phyloP scores from a whole-genome alignment of 2,888 invertebrate species.

The Trachelus iudaicus region DNA sequence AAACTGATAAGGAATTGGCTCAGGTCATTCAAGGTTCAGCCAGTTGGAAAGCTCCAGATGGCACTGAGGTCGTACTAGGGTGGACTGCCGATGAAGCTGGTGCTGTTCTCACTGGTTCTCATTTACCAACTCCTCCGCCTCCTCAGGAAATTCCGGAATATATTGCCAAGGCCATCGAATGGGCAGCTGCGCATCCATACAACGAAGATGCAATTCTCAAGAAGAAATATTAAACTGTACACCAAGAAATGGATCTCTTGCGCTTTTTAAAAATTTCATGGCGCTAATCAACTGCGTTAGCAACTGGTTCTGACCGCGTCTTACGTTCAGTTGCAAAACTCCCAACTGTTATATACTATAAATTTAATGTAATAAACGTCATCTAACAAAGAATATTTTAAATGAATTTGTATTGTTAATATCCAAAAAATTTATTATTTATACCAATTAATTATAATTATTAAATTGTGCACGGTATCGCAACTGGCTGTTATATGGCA shows the following conservation, averaged over 20 bases:
- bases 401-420: neutral
- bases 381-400: no score
- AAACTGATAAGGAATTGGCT: neutral
- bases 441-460: neutral
- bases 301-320: neutral
- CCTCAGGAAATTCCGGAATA: constrained; percentile 3
- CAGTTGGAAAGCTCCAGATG: neutral
- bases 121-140: constrained; percentile 2
- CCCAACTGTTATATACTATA: neutral
- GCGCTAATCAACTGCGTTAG: neutral
- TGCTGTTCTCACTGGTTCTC: neutral
- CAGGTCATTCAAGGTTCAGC: constrained; percentile 6
- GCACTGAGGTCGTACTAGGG: neutral
- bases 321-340: neutral
- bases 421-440: neutral
- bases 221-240: neutral
- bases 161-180: constrained; percentile 4
- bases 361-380: neutral
- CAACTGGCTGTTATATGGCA: neutral
- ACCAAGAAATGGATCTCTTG: no score
- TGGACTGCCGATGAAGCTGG: constrained; percentile 8
- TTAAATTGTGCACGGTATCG: neutral
- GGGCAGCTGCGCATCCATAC: constrained; percentile 14
- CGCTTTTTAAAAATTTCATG: neutral
- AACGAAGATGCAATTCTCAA: constrained; percentile 5